Evolutionary conservation across 1,140 invertebrate species (phyloP), one percentile per base, ranked within the genome.

Genomic region (Temnothorax curvispinosus): DNA sequence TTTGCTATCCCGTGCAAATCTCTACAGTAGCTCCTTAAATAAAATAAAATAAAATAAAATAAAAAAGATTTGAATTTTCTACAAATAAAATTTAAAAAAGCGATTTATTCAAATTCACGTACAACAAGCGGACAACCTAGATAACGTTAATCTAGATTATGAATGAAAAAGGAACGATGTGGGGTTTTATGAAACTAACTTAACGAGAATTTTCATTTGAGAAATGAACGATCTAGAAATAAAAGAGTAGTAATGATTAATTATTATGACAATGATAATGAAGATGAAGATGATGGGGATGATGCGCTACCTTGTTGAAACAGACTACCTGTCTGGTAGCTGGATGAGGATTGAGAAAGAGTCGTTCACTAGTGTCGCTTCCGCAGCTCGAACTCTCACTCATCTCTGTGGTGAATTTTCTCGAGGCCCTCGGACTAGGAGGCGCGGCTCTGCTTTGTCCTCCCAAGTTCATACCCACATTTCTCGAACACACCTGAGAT

Each of bases 321-420:
- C 93, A 95, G 92, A 95, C 94, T 95, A 95, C 94, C 94, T 95
- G 96, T 96, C 96, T 95, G 90, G 96, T 96, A 92, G 96, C 96
- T 56, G 96, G 95, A 89, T 97, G 96, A 64, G 97, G 96, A 85
- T 87, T 94, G 56, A 94, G 92, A 60, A 96, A 97, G 54, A 97
- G 95, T 82, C 97, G 95, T 94, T 98, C 98, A 86, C 97, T 98
- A 35, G 97, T 98, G 92, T 98, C 98, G 67, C 97, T 98, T 15
- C 97, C 97, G 92, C 97, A 98, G 62, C 97, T 98, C 32, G 97
- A 98, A 93, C 97, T 98, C 92, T 98, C 98, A 92, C 97, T 97
- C 92, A 98, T 95, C 93, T 98, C 96, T 50, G 97, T 94, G 64
- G 97, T 95, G 92, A 97, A 97, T 92, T 97, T 97, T 87, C 96